Evolutionary conservation across 2,888 invertebrate genomes (phyloP).

Genomic region (Polyploca ridens): DNA sequence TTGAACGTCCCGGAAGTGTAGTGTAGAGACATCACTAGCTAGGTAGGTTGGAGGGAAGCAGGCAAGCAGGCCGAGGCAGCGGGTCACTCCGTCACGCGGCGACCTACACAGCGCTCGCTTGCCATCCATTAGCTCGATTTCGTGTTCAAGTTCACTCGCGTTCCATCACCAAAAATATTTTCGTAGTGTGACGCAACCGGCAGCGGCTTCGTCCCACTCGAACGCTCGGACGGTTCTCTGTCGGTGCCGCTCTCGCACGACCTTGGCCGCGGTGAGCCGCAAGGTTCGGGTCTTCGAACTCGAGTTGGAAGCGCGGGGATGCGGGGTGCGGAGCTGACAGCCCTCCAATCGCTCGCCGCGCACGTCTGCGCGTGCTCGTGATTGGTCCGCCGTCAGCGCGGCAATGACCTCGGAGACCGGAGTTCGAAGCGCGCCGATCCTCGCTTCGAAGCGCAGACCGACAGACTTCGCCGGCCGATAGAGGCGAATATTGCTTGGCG

Average conservation of each 20-base stretch:
- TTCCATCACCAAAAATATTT: constrained; percentile 85
- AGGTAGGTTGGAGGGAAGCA: constrained; percentile 50
- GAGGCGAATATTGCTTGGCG: constrained; percentile 80
- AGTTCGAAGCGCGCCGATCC: constrained; percentile 92
- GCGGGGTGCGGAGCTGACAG: constrained; percentile 69
- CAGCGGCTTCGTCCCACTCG: constrained; percentile 72
- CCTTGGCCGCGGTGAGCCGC: constrained; percentile 94
- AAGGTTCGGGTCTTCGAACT: constrained; percentile 94
- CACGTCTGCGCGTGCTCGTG: constrained; percentile 74
- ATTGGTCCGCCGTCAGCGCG: constrained; percentile 85
- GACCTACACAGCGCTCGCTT: constrained; percentile 71
- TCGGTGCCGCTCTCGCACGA: constrained; percentile 83
- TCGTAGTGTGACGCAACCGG: constrained; percentile 82
- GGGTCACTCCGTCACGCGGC: constrained; percentile 77
- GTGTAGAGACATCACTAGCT: constrained; percentile 1
- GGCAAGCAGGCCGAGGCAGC: constrained; percentile 62
- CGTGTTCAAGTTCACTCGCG: constrained; percentile 83
- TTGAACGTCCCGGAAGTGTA: constrained; percentile 55
- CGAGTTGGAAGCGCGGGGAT: constrained; percentile 61
- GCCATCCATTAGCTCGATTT: constrained; percentile 79
- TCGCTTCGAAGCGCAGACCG: constrained; percentile 81
- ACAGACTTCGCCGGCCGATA: constrained; percentile 79
- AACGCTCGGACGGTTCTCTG: constrained; percentile 63
- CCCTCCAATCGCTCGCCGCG: constrained; percentile 78
- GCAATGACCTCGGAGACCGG: constrained; percentile 94